Evolutionary conservation across 2,888 invertebrate species (phyloP).

Genomic region (Pyrocoelia pectoralis): DNA sequence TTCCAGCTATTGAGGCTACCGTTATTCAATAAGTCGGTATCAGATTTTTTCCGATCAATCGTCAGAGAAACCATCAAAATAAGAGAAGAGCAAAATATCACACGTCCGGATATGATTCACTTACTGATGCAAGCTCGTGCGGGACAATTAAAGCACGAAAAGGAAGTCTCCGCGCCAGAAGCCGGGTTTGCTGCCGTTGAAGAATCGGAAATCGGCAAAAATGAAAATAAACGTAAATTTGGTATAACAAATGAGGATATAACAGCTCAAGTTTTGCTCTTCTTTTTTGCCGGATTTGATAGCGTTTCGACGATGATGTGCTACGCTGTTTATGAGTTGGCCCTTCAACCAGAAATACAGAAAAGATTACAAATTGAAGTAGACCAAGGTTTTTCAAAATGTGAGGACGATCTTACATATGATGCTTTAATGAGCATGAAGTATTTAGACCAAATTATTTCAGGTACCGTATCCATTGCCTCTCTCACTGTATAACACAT

Average conservation of each 20-base stretch:
- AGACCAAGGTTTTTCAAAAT: background rate
- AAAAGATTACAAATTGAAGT: constrained; percentile 12
- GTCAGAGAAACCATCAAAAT: background rate
- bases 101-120: constrained; percentile 6
- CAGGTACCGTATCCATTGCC: background rate
- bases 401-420: constrained; percentile 42
- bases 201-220: constrained; percentile 35
- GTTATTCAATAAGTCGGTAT: background rate
- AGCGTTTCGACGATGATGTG: constrained; percentile 57
- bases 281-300: constrained; percentile 62
- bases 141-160: background rate
- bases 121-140: background rate
- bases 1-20: background rate
- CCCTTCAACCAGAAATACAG: constrained; percentile 16
- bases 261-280: constrained; percentile 63
- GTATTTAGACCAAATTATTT: constrained; percentile 47
- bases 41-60: background rate
- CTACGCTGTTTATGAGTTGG: constrained; percentile 61
- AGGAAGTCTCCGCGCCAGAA: background rate
- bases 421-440: constrained; percentile 45
- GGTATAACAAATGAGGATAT: constrained; percentile 60
- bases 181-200: constrained; percentile 40
- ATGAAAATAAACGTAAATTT: constrained; percentile 15
- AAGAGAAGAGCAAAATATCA: background rate
- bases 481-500: background rate